A percentile compares a stretch with the other conserved stretches of the same genome.
phyloP scores from a whole-genome alignment of 2,888 invertebrate genomes.

The Sesia apiformis region DNA sequence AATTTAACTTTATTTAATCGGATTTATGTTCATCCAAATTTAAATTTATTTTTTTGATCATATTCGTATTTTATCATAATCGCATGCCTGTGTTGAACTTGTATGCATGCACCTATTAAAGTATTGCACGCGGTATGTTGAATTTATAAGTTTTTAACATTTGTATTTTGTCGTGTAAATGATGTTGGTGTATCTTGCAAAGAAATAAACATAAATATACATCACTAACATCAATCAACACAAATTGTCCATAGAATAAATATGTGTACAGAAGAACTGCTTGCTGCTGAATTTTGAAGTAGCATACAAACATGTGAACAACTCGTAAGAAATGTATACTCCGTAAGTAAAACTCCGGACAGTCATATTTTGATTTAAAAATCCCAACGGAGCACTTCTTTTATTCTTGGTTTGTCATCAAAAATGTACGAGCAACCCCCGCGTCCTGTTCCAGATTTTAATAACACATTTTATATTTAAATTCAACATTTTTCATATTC shows the following conservation, averaged over 20 bases:
- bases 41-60: no score
- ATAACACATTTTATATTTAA: background rate
- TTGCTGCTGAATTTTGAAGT: background rate
- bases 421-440: constrained; percentile 6
- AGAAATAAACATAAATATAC: no score
- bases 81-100: no score
- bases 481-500: background rate
- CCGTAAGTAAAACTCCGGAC: constrained; percentile 2
- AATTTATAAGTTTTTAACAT: no score
- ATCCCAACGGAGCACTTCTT: constrained; percentile 12
- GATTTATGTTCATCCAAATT: no score
- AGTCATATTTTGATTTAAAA: constrained; percentile 14
- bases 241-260: background rate
- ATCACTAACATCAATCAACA: background rate
- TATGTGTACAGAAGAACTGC: background rate
- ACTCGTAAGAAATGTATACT: background rate
- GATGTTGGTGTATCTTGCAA: no score
- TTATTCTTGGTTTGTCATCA: constrained; percentile 11
- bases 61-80: no score
- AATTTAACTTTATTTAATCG: no score
- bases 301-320: background rate
- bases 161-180: no score
- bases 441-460: background rate
- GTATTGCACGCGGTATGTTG: no score
- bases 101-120: no score